Conservation (phyloP, 2,888 invertebrate species). For the Drosophila pegasa region DNA sequence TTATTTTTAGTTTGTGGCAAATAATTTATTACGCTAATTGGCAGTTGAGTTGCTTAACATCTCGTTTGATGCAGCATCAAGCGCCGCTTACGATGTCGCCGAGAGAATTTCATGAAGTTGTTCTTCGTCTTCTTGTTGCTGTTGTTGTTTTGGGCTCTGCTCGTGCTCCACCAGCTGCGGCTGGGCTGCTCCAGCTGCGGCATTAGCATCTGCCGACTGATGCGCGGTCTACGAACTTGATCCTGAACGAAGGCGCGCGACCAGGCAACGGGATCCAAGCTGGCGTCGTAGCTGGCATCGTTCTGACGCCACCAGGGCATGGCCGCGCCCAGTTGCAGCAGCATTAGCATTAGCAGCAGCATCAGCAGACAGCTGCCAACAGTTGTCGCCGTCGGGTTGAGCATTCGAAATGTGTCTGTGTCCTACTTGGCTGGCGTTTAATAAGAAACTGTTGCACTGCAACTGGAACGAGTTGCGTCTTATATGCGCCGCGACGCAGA, state of each 20-base stretch:
- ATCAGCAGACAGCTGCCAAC: conserved; percentile 15
- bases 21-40: conserved; percentile 51
- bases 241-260: conserved; percentile 78
- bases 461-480: conserved; percentile 46
- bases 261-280: conserved; percentile 82
- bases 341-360: conserved; percentile 23
- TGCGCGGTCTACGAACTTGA: conserved; percentile 71
- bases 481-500: conserved; percentile 46
- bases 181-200: conserved; percentile 11
- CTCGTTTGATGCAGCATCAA: conserved; percentile 39
- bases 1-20: conserved; percentile 2
- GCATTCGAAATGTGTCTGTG: conserved; percentile 34
- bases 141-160: not conserved
- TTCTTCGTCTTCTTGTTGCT: conserved; percentile 14
- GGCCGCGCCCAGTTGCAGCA: conserved; percentile 28
- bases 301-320: conserved; percentile 64
- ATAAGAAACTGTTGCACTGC: conserved; percentile 68
- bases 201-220: not conserved
- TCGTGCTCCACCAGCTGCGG: conserved; percentile 10
- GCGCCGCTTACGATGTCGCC: conserved; percentile 44
- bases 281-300: conserved; percentile 76
- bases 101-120: conserved; percentile 29
- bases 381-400: conserved; percentile 19
- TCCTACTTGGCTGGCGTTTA: conserved; percentile 47
- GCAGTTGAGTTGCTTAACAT: conserved; percentile 39